These are phyloP conservation scores for Ceratina calcarata DNA, from an alignment of 1,140 invertebrate species.

Conservation along the genomic window DNA sequence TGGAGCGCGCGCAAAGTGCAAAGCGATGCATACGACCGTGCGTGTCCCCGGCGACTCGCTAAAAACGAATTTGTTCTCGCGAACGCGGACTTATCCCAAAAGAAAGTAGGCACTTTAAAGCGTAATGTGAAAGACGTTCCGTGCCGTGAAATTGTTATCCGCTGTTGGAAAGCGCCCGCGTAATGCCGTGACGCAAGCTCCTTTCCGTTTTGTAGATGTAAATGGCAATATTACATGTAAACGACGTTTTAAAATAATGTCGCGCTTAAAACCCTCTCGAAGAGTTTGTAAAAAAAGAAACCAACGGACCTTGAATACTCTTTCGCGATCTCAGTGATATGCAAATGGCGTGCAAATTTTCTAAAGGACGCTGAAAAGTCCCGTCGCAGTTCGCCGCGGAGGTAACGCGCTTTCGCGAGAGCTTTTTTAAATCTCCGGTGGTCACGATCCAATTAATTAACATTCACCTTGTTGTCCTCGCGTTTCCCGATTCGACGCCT, in stretches of 20 bases:
- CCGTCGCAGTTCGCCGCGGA: background rate
- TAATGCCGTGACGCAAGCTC: background rate
- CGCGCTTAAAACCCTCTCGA: background rate
- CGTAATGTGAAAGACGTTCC: background rate
- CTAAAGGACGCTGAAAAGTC: constrained; percentile 21
- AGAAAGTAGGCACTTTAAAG: too few relatives aligned
- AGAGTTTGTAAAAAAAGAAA: background rate
- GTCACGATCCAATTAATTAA: background rate
- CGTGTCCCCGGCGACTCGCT: background rate
- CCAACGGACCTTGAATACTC: background rate
- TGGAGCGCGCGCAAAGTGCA: background rate
- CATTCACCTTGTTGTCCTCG: background rate
- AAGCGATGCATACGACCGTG: background rate
- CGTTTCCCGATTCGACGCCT: background rate
- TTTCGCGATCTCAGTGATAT: constrained; percentile 16
- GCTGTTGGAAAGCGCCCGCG: background rate
- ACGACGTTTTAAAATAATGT: background rate
- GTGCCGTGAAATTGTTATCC: background rate
- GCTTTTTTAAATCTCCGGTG: constrained; percentile 21
- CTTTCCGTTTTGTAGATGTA: background rate
- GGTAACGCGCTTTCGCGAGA: background rate
- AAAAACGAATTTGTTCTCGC: too few relatives aligned
- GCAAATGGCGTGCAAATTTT: constrained; percentile 43
- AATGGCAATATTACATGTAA: background rate
- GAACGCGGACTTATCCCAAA: too few relatives aligned